Percentiles rank a stretch among this genome's conserved stretches.
Evolutionary conservation across 2,113 vertebrate species (phyloP).

Genomic region (Chamaetylas fuelleborni): DNA sequence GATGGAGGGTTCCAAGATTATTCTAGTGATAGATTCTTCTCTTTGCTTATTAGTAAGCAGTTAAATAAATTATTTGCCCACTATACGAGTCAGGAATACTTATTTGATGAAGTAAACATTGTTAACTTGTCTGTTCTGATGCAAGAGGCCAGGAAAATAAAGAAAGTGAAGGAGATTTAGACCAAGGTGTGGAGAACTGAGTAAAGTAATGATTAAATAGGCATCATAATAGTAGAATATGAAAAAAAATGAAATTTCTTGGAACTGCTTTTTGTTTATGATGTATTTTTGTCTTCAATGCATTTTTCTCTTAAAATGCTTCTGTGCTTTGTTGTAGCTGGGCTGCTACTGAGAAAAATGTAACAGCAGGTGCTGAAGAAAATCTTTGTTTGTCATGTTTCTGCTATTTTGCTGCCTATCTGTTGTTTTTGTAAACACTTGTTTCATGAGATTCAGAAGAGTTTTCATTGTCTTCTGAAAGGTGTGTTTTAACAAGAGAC

Average conservation of each 20-base stretch:
- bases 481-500: not conserved
- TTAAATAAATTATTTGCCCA: not conserved
- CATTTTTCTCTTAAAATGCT: not conserved
- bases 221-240: not conserved
- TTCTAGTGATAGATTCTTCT: conserved; percentile 1
- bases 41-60: not conserved
- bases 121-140: not conserved
- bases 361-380: not conserved
- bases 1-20: not conserved
- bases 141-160: not conserved
- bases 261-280: not conserved
- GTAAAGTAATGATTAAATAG: not conserved
- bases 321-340: not conserved
- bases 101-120: not conserved
- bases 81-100: not conserved
- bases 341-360: not conserved
- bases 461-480: not conserved
- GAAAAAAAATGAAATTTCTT: not conserved
- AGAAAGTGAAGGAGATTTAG: not conserved
- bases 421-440: not conserved
- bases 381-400: not conserved
- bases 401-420: not conserved
- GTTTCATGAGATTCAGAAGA: not conserved
- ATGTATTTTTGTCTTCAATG: not conserved
- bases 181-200: not conserved